Base-by-base conservation (phyloP, 2,797 vertebrate genomes). In the Enteromius afrohamiltoni region DNA sequence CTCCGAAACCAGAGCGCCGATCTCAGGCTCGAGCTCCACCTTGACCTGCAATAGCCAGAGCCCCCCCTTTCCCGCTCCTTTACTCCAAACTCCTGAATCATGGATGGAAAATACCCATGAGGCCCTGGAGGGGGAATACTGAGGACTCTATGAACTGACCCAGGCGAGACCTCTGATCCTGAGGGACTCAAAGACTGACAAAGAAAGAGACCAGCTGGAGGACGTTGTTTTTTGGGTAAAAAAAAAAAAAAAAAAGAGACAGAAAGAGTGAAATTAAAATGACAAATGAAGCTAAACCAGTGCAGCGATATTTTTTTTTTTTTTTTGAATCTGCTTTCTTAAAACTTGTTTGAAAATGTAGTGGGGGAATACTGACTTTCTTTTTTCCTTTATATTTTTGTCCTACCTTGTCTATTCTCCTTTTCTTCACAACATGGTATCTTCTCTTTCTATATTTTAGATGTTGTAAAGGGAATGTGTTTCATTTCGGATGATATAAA, bases 381-480 rank as follows among this genome's bases (percentile, higher is more conserved):
- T 94, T 96, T 94, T 93, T 93, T 95, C n/a, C 94, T 95, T 95
- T 86, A 94, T 96, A 92, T 95, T 85, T 94, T 82, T 93, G 95
- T 93, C 94, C 79, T 89, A 87, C 84, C 83, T 85, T 87, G 86
- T 97, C 96, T 97, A 92, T 93, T 90, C 89, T 93, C 88, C 91
- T 92, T 95, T 96, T 88, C 93, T 92, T 95, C 95, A 95, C 94
- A 95, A 96, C 96, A 95, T 96, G 95, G 95, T 97, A 92, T 96
- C 97, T 97, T 94, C 95, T 96, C 95, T 97, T 97, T 98, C 94
- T 98, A 97, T 97, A 97, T 98, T 95, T 98, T 97, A 97, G 96
- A 95, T 98, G 97, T 98, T 96, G 97, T 98, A 96, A 94, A 96
- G 96, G 97, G 96, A 96, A 96, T 95, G 95, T 96, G 95, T 95